These are phyloP conservation scores for Siniperca obscura DNA, from an alignment of 2,797 vertebrate genomes.

Conservation along the genomic window DNA sequence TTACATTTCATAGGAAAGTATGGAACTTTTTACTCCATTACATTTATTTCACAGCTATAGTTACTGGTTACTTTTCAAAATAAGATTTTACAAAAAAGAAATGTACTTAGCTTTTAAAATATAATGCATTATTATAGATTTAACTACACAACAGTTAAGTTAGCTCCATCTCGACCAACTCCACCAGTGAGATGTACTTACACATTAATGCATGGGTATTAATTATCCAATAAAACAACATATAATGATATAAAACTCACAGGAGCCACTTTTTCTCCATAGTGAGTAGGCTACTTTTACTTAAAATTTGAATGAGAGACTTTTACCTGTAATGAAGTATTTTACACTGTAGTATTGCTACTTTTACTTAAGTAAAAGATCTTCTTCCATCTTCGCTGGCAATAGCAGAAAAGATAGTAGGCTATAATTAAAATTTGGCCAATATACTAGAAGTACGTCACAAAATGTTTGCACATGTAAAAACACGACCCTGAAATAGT, in stretches of 20 bases:
- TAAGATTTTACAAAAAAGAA: not conserved
- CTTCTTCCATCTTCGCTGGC: not conserved
- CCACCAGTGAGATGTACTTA: not conserved
- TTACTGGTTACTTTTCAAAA: not conserved
- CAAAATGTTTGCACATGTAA: not conserved
- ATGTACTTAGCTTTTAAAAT: not conserved
- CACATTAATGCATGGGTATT: not conserved
- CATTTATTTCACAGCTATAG: not conserved
- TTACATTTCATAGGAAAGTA: no score
- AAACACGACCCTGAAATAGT: not conserved
- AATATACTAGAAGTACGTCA: not conserved
- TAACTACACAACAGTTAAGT: not conserved
- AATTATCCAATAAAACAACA: not conserved
- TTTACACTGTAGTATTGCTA: not conserved
- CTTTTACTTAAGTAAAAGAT: not conserved
- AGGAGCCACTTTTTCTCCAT: not conserved
- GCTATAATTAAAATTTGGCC: not conserved
- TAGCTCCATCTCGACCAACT: not conserved
- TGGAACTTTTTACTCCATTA: not conserved
- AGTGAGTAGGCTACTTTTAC: not conserved
- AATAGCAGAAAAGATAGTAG: not conserved
- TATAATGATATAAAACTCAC: not conserved
- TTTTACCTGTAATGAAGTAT: not conserved
- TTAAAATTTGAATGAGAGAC: not conserved
- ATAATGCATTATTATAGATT: no score